Percentiles rank a stretch among this genome's conserved stretches.
Evolutionary conservation across 2,113 vertebrate species (phyloP).

Genomic region (Rafetus swinhoei): DNA sequence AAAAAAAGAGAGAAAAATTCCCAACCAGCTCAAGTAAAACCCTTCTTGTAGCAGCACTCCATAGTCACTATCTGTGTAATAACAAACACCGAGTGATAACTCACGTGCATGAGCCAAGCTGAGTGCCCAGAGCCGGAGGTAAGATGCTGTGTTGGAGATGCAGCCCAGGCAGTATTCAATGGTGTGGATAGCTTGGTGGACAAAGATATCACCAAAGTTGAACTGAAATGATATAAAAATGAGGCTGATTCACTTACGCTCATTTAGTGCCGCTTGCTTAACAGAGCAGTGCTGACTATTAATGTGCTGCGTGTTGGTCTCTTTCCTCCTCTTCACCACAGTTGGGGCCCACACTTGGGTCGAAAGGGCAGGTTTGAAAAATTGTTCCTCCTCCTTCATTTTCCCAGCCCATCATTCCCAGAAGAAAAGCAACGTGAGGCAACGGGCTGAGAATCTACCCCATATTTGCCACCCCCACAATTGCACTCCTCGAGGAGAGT

Average conservation of each 20-base stretch:
- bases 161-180: conserved; percentile 86
- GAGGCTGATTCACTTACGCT: background rate
- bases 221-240: conserved; percentile 72
- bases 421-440: background rate
- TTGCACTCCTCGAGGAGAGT: background rate
- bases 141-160: conserved; percentile 86
- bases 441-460: background rate
- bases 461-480: background rate
- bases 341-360: background rate
- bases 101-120: conserved; percentile 85
- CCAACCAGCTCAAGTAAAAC: background rate
- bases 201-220: conserved; percentile 78
- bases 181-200: conserved; percentile 84
- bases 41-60: rapidly evolving
- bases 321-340: background rate
- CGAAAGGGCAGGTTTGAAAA: background rate
- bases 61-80: background rate
- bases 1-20: background rate
- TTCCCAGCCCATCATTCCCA: rapidly evolving
- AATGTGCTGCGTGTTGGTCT: background rate
- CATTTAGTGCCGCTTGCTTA: background rate
- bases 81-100: conserved; percentile 10
- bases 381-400: background rate
- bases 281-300: background rate
- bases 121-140: conserved; percentile 83